Conservation (phyloP, 2,888 invertebrate species). For the Dicyrtomina minuta region DNA sequence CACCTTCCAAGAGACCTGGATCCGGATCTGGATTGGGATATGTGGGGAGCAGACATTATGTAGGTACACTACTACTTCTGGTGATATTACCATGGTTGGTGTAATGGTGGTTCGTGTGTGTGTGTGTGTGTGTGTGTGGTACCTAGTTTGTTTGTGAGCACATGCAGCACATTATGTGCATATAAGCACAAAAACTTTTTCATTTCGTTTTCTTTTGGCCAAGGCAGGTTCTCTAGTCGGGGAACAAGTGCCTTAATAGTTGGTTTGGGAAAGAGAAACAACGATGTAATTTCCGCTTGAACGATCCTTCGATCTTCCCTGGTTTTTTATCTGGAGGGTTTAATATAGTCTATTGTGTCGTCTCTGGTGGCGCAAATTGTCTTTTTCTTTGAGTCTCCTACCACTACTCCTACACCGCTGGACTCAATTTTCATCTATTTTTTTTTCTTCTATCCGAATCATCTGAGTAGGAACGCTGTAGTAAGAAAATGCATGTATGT, state of each 20-base stretch:
- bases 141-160: no score
- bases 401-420: background rate
- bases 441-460: conserved; percentile 9
- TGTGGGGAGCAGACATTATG: no score
- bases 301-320: conserved; percentile 46
- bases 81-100: no score
- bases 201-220: conserved; percentile 22
- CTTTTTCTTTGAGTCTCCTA: conserved; percentile 10
- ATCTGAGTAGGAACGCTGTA: background rate
- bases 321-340: conserved; percentile 33
- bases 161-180: conserved; percentile 25
- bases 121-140: no score
- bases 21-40: no score
- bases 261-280: conserved; percentile 42
- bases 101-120: no score
- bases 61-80: no score
- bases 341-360: conserved; percentile 29
- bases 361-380: conserved; percentile 34
- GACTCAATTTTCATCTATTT: conserved; percentile 23
- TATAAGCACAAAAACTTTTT: conserved; percentile 31
- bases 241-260: conserved; percentile 48
- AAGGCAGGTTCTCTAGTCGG: conserved; percentile 38
- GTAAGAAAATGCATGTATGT: no score
- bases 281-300: conserved; percentile 49
- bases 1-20: background rate